A percentile compares a stretch with the other conserved stretches of the same genome.
phyloP scores from a whole-genome alignment of 2,888 invertebrate species.

The Bombyx huttoni region DNA sequence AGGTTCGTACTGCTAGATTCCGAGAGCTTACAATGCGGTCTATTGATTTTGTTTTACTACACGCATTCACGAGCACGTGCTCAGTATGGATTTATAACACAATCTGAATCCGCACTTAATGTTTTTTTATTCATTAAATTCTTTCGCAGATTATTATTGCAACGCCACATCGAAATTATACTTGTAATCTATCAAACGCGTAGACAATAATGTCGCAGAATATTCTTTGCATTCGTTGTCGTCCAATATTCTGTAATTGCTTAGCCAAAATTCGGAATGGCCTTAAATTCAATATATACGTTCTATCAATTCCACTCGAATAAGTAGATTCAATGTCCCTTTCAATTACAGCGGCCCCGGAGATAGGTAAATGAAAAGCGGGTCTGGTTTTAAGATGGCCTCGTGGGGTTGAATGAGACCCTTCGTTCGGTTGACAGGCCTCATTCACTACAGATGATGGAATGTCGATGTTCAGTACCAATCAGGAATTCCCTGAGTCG shows the following conservation, averaged over 20 bases:
- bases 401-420: conserved; percentile 41
- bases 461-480: conserved; percentile 45
- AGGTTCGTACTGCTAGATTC: too few species aligned
- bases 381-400: conserved; percentile 46
- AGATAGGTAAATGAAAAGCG: conserved; percentile 58
- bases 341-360: conserved; percentile 50
- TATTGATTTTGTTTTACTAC: too few species aligned
- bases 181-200: too few species aligned
- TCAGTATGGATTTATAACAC: too few species aligned
- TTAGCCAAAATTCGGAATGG: background rate
- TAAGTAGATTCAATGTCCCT: conserved; percentile 49
- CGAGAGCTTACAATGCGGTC: too few species aligned
- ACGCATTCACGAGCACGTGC: too few species aligned
- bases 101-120: too few species aligned
- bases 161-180: too few species aligned
- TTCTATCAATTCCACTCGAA: conserved; percentile 51
- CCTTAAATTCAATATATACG: conserved; percentile 17
- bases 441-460: conserved; percentile 53
- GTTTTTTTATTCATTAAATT: too few species aligned
- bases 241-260: background rate
- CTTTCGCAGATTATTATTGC: too few species aligned
- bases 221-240: background rate
- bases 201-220: too few species aligned
- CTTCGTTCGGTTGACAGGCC: conserved; percentile 41
- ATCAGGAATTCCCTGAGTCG: conserved; percentile 36